phyloP scores from a whole-genome alignment of 2,888 invertebrate genomes.

The Kryphioiulus occultus region DNA sequence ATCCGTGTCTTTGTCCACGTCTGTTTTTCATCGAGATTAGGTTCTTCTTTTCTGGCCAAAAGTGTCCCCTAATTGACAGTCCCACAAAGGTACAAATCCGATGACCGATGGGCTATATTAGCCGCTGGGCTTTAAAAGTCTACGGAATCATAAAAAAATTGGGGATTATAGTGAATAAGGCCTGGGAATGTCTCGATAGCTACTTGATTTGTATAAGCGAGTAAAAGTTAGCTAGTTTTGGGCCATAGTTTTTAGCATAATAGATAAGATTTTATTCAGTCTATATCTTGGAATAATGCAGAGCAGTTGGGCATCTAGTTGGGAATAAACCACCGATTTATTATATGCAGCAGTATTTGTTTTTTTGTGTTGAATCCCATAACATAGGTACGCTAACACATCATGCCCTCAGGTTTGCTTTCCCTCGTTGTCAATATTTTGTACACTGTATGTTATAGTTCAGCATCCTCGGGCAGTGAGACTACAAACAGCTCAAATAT shows the following conservation, averaged over 20 bases:
- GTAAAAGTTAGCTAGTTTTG: not conserved
- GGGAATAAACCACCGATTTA: too few relatives aligned
- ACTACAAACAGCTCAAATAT: too few relatives aligned
- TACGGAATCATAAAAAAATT: not conserved
- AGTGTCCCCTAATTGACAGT: slow-evolving; percentile 6
- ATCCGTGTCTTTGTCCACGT: slow-evolving; percentile 19
- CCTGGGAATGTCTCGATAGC: not conserved
- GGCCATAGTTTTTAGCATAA: not conserved
- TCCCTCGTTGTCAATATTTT: too few relatives aligned
- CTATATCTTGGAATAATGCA: too few relatives aligned
- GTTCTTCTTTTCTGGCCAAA: not conserved
- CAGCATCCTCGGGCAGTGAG: too few relatives aligned
- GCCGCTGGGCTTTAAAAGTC: not conserved
- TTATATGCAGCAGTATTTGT: too few relatives aligned
- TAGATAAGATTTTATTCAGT: too few relatives aligned
- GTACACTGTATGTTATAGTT: too few relatives aligned
- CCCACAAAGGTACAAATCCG: not conserved
- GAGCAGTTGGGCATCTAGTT: too few relatives aligned
- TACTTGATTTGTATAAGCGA: not conserved
- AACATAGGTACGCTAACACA: too few relatives aligned
- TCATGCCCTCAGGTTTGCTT: too few relatives aligned
- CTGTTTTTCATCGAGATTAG: slow-evolving; percentile 1
- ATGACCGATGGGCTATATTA: not conserved
- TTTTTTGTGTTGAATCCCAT: too few relatives aligned
- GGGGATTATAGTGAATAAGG: not conserved